These are phyloP conservation scores for Porites divaricata DNA, from an alignment of 92 coral and sea anemone species.

Conservation along the genomic window DNA sequence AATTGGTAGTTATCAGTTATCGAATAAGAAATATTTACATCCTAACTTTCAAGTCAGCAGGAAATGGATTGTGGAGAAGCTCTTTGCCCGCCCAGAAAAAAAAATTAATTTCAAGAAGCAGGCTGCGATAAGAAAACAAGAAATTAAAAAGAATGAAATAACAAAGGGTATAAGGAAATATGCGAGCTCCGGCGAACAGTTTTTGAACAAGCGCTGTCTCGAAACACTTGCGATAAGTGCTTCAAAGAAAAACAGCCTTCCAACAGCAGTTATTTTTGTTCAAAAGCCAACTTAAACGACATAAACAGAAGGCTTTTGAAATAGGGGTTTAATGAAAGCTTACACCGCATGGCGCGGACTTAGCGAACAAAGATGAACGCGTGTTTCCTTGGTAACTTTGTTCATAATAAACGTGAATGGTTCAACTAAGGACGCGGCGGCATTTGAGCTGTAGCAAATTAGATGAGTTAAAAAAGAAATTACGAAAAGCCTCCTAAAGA, in stretches of 20 bases:
- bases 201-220: slow-evolving; percentile 23
- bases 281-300: slow-evolving; percentile 16
- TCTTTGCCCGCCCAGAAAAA: slow-evolving; percentile 78
- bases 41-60: slow-evolving; percentile 74
- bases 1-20: slow-evolving; percentile 45
- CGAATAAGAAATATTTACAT: slow-evolving; percentile 72
- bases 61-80: slow-evolving; percentile 77
- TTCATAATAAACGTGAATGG: slow-evolving; percentile 23
- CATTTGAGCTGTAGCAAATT: slow-evolving; percentile 16
- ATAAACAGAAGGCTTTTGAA: slow-evolving; percentile 25
- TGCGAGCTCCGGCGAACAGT: slow-evolving; percentile 21
- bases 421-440: slow-evolving; percentile 17
- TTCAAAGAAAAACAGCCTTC: slow-evolving; percentile 20
- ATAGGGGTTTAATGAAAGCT: slow-evolving; percentile 32
- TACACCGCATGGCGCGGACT: slow-evolving; percentile 50
- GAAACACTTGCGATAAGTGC: slow-evolving; percentile 43
- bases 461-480: slow-evolving; percentile 24
- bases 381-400: slow-evolving; percentile 39
- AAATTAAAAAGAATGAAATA: slow-evolving; percentile 29
- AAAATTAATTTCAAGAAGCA: slow-evolving; percentile 74
- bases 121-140: slow-evolving; percentile 48
- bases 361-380: slow-evolving; percentile 29
- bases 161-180: slow-evolving; percentile 40
- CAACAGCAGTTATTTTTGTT: slow-evolving; percentile 32
- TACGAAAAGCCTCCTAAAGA: not conserved